Conservation (phyloP, 2,888 invertebrate species). For the Agonopterix heracliana region DNA sequence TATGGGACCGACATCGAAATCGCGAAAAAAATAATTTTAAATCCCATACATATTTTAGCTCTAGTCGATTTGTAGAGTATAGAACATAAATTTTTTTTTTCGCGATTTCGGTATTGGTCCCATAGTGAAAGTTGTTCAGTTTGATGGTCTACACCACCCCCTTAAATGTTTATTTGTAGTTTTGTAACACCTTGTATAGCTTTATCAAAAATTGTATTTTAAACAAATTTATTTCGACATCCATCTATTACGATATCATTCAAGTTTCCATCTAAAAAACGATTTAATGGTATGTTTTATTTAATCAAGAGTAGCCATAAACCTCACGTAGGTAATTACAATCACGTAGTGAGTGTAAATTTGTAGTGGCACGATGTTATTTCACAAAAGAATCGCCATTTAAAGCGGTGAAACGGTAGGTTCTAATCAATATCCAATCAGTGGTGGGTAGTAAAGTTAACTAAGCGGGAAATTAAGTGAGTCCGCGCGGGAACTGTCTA, state of each 20-base stretch:
- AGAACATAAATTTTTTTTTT: too few relatives aligned
- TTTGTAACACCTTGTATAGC: too few relatives aligned
- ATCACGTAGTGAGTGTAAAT: conserved; percentile 68
- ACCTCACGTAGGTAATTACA: conserved; percentile 61
- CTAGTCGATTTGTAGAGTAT: too few relatives aligned
- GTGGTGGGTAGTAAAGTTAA: conserved; percentile 65
- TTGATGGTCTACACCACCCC: too few relatives aligned
- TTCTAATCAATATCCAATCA: conserved; percentile 76
- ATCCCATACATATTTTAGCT: too few relatives aligned
- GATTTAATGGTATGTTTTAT: conserved; percentile 60
- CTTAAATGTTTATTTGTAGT: too few relatives aligned
- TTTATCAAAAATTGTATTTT: background rate
- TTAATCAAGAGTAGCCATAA: conserved; percentile 63
- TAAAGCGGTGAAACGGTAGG: conserved; percentile 57
- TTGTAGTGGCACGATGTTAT: conserved; percentile 61
- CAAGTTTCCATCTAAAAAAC: conserved; percentile 13
- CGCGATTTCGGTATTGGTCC: too few relatives aligned
- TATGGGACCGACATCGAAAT: too few relatives aligned
- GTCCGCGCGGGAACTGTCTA: conserved; percentile 32
- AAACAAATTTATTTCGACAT: background rate
- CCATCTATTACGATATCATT: background rate
- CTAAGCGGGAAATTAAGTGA: conserved; percentile 73
- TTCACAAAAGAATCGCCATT: conserved; percentile 62
- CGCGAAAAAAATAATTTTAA: too few relatives aligned
- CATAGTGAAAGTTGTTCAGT: too few relatives aligned